A percentile compares a stretch with the other conserved stretches of the same genome.
These are phyloP conservation scores for Manis crassicaudata DNA, from an alignment of 2,797 vertebrate species.

Conservation along the genomic window DNA sequence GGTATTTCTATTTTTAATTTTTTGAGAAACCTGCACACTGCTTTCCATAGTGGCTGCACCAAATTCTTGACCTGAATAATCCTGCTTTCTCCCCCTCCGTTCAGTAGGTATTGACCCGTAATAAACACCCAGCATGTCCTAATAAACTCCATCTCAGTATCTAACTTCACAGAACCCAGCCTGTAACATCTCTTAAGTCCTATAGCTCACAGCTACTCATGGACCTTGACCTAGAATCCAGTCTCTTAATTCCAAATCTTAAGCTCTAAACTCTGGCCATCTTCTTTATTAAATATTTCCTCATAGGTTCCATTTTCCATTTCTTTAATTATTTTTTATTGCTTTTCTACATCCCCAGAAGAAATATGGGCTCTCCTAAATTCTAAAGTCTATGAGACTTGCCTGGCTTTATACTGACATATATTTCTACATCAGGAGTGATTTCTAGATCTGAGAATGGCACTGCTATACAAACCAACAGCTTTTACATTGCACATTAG, in stretches of 20 bases:
- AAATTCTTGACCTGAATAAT: neutral
- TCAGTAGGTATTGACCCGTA: neutral
- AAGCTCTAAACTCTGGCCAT: neutral
- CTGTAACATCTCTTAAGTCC: neutral
- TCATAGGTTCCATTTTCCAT: neutral
- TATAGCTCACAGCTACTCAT: neutral
- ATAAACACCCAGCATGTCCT: neutral
- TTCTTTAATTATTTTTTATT: slow-evolving; percentile 23
- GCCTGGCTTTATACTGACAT: neutral
- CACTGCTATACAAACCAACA: neutral
- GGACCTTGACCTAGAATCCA: neutral
- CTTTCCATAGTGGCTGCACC: no score
- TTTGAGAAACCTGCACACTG: no score
- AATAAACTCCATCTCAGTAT: slow-evolving; percentile 3
- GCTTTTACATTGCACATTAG: slow-evolving; percentile 15
- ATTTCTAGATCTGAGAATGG: slow-evolving; percentile 8
- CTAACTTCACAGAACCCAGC: neutral
- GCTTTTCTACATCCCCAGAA: neutral
- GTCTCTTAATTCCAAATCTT: neutral
- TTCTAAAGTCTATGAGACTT: slow-evolving; percentile 1
- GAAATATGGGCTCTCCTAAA: neutral
- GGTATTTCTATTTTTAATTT: no score
- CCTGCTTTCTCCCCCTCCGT: neutral
- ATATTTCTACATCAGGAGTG: neutral
- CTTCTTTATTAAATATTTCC: neutral